Conservation (phyloP, 2,888 invertebrate genomes). For the Papilio gigon region DNA sequence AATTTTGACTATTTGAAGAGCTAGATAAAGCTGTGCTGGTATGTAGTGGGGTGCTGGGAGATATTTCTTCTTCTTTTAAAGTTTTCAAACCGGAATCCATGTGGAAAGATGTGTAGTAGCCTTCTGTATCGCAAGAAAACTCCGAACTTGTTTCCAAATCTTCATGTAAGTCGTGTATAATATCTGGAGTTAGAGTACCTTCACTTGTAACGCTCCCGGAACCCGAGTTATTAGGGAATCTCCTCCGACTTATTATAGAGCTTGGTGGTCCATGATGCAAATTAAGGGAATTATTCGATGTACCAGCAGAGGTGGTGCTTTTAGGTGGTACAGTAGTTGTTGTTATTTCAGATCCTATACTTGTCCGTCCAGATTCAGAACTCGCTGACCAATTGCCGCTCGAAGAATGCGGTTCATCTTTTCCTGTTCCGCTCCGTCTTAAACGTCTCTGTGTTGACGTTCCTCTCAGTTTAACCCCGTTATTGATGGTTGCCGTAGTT, state of each 20-base stretch:
- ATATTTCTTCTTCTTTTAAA: conserved; percentile 86
- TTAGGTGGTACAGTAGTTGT: conserved; percentile 86
- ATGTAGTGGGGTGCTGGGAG: conserved; percentile 87
- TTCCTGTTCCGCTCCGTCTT: conserved; percentile 84
- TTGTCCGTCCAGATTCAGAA: conserved; percentile 93
- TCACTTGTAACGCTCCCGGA: conserved; percentile 93
- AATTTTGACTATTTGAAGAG: conserved; percentile 86
- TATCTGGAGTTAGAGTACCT: conserved; percentile 92
- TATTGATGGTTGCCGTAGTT: conserved; percentile 81
- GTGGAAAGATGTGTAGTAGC: conserved; percentile 98
- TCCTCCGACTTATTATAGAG: conserved; percentile 85
- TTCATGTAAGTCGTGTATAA: conserved; percentile 90
- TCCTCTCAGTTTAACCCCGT: conserved; percentile 89
- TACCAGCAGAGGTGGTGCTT: conserved; percentile 86
- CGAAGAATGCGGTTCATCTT: conserved; percentile 93
- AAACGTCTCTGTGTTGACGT: conserved; percentile 87
- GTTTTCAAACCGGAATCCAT: conserved; percentile 96
- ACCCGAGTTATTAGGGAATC: conserved; percentile 88
- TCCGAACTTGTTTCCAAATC: conserved; percentile 95
- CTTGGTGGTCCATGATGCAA: conserved; percentile 85
- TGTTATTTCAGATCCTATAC: conserved; percentile 92
- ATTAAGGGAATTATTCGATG: conserved; percentile 87
- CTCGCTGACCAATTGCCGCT: conserved; percentile 98
- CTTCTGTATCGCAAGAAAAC: conserved; percentile 98
- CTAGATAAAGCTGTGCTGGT: conserved; percentile 86